Conservation (phyloP, 2,797 vertebrate genomes). For the Pristis pectinata region DNA sequence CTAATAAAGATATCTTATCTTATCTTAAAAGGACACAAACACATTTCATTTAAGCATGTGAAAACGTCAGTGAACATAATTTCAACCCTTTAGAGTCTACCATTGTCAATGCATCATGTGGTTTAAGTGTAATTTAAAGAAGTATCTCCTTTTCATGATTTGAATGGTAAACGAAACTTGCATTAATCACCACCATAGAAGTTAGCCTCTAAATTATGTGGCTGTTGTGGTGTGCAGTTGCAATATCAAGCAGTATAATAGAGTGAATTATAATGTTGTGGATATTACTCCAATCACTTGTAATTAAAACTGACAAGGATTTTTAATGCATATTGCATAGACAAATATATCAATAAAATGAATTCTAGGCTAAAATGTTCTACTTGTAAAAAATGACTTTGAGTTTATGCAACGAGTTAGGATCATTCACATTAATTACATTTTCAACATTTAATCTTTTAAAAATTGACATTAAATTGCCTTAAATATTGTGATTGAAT, state of each 20-base stretch:
- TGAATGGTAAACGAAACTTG: background rate
- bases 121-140: constrained; percentile 15
- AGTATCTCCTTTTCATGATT: background rate
- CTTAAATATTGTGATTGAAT: constrained; percentile 17
- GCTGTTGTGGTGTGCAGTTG: background rate
- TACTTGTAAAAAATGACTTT: constrained; percentile 26
- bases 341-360: constrained; percentile 32
- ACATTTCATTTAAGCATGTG: background rate
- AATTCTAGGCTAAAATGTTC: constrained; percentile 18
- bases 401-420: background rate
- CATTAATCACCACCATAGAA: constrained; percentile 14
- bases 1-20: too few species aligned
- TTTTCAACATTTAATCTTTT: background rate
- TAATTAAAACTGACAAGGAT: constrained; percentile 27
- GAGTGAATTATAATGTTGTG: constrained; percentile 28
- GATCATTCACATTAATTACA: constrained; percentile 21
- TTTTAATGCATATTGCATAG: constrained; percentile 19
- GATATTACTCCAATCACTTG: constrained; percentile 25
- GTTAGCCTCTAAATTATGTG: background rate
- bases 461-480: background rate
- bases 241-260: constrained; percentile 18
- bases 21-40: background rate
- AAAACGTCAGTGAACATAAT: background rate
- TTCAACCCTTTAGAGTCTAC: background rate
- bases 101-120: background rate